A percentile compares a stretch with the other conserved stretches of the same genome.
Evolutionary conservation across 2,888 invertebrate genomes (phyloP).

Genomic region (Cantharis flavilabris): DNA sequence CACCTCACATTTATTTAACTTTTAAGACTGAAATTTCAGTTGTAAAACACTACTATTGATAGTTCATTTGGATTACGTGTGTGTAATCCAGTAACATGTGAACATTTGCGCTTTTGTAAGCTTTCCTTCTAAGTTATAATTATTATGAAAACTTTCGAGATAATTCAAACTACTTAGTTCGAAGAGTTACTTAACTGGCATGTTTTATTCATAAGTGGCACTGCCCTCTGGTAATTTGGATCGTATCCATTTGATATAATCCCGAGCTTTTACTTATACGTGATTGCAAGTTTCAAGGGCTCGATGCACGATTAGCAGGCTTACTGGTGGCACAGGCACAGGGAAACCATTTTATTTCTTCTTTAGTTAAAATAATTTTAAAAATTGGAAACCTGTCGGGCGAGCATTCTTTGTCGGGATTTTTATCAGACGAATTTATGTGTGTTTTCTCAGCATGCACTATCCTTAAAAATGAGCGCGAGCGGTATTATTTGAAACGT

Average conservation of each 20-base stretch:
- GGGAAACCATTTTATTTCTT: not conserved
- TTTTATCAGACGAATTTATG: not conserved
- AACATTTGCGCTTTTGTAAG: not conserved
- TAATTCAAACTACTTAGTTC: not conserved
- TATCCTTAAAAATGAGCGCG: not conserved
- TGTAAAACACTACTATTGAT: not conserved
- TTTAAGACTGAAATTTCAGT: too few relatives aligned
- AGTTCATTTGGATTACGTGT: not conserved
- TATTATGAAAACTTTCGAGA: not conserved
- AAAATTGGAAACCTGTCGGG: not conserved
- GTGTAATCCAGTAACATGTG: not conserved
- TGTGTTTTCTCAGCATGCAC: not conserved
- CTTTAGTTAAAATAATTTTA: not conserved
- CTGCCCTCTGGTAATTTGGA: not conserved
- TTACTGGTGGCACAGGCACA: not conserved
- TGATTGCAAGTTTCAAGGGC: not conserved
- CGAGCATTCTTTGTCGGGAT: not conserved
- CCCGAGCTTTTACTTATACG: not conserved
- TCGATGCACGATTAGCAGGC: not conserved
- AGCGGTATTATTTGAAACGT: not conserved
- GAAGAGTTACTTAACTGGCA: constrained; percentile 1
- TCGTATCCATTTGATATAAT: not conserved
- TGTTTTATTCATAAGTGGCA: constrained; percentile 1
- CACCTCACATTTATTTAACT: not conserved
- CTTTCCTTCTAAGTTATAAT: not conserved